Conservation (phyloP, 2,113 vertebrate genomes). For the Pholis gunnellus region DNA sequence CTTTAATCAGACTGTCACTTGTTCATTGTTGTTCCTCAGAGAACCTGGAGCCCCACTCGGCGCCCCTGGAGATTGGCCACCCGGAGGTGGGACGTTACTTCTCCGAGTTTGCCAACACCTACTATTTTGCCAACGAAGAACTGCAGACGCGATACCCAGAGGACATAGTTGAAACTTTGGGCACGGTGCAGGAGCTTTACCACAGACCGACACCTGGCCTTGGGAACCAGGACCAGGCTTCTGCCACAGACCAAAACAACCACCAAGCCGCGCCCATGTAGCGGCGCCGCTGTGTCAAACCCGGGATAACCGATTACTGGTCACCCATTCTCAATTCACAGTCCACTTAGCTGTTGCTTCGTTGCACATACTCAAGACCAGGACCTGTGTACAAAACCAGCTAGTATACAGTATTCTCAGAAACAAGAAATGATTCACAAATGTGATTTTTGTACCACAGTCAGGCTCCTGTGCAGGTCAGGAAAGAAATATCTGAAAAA, state of each 20-base stretch:
- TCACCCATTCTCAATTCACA: constrained; percentile 37
- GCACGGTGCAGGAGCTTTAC: constrained; percentile 88
- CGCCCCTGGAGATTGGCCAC: constrained; percentile 93
- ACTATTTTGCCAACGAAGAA: constrained; percentile 93
- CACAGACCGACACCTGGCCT: constrained; percentile 65
- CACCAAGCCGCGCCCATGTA: constrained; percentile 66
- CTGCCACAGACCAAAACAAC: constrained; percentile 61
- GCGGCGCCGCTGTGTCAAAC: background rate
- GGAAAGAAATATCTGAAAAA: background rate
- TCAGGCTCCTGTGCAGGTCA: background rate
- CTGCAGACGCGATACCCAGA: constrained; percentile 91
- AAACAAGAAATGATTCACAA: background rate
- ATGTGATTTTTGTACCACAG: background rate
- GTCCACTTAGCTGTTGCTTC: constrained; percentile 36
- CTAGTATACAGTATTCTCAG: constrained; percentile 7
- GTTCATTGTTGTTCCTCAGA: constrained; percentile 80
- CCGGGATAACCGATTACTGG: background rate
- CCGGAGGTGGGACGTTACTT: constrained; percentile 96
- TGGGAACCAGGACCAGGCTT: constrained; percentile 44
- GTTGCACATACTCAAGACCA: background rate
- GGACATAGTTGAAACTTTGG: constrained; percentile 86
- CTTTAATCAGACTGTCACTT: background rate
- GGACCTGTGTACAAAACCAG: background rate
- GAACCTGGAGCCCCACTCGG: constrained; percentile 92
- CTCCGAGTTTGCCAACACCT: constrained; percentile 87